A percentile compares a stretch with the other conserved stretches of the same genome.
These are phyloP conservation scores for Hylyphantes graminicola DNA, from an alignment of 1,140 invertebrate genomes.

Conservation along the genomic window DNA sequence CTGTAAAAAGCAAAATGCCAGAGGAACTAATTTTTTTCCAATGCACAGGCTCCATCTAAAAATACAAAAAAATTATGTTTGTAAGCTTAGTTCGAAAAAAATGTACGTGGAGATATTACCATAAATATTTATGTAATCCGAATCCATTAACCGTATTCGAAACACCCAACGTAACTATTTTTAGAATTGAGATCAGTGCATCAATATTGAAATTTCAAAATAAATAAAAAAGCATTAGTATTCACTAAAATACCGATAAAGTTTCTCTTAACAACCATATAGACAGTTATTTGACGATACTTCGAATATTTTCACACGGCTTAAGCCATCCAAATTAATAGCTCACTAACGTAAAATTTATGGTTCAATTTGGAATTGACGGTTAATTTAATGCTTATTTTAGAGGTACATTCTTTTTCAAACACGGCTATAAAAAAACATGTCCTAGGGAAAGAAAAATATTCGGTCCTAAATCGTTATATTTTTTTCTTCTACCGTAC, in stretches of 20 bases:
- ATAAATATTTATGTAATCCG: constrained; percentile 14
- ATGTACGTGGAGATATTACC: constrained; percentile 7
- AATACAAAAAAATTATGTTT: too few species aligned
- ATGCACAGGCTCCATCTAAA: too few species aligned
- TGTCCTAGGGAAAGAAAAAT: constrained; percentile 38
- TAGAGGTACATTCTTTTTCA: constrained; percentile 55
- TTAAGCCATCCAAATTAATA: constrained; percentile 46
- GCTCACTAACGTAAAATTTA: constrained; percentile 46
- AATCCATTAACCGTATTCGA: not conserved
- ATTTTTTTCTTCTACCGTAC: constrained; percentile 19
- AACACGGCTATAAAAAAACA: constrained; percentile 22
- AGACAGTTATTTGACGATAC: constrained; percentile 20
- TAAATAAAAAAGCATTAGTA: not conserved
- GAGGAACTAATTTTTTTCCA: too few species aligned
- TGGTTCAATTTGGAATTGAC: constrained; percentile 52
- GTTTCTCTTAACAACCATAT: constrained; percentile 12
- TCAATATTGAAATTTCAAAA: constrained; percentile 30
- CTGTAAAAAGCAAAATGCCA: too few species aligned
- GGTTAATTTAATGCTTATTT: constrained; percentile 57
- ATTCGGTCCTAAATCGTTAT: constrained; percentile 18
- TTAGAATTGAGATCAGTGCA: constrained; percentile 13
- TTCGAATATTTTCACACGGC: constrained; percentile 49
- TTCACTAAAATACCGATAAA: constrained; percentile 47
- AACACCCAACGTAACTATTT: constrained; percentile 13
- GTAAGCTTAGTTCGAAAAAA: too few species aligned